Base-by-base conservation (phyloP, 2,797 vertebrate species). In the Gastrophryne carolinensis region DNA sequence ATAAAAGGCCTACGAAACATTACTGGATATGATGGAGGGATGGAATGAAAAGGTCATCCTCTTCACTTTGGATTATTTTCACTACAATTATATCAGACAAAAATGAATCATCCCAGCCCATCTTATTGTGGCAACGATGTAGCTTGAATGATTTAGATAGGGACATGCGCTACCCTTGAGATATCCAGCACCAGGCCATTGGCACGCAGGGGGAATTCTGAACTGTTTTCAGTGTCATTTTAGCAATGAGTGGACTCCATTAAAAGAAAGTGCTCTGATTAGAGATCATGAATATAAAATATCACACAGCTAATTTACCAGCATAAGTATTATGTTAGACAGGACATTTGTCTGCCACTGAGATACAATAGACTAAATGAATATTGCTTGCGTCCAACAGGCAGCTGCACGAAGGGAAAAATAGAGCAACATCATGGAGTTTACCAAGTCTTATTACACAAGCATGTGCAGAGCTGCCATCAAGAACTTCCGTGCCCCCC, bases 81-180 rank as follows among this genome's bases (percentile, higher is more conserved):
- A n/a, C n/a, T n/a, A n/a, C n/a, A n/a, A n/a, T n/a, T n/a, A n/a
- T n/a, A n/a, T n/a, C n/a, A n/a, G n/a, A n/a, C n/a, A n/a, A 26
- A 63, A 61, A 73, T 73, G 41, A 34, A 73, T 73, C 56, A 12
- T 9, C 21, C 39, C 60, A 74, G 30, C 35, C n/a, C 54, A 35
- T 35, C 64, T 24, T 21, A 24, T 24, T 49, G 39, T 64, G 34
- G 23, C 30, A 60, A 24, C 12, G 10, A 27, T 37, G 41, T 11
- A 39, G 3, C 61, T 24, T 17, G 35, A 50, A 24, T 79, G 21
- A 49, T 23, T 32, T 44, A 61, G 2, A 54, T 24, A 68, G 17
- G 11, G 8, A 32, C 50, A 12, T 41, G 7, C 39, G 17, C 13
- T 4, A 65, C 11, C 53, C 49, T 64, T 73, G 26, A 23, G 5